These are phyloP conservation scores for Equus quagga DNA, from an alignment of 2,113 vertebrate genomes.

Conservation along the genomic window DNA sequence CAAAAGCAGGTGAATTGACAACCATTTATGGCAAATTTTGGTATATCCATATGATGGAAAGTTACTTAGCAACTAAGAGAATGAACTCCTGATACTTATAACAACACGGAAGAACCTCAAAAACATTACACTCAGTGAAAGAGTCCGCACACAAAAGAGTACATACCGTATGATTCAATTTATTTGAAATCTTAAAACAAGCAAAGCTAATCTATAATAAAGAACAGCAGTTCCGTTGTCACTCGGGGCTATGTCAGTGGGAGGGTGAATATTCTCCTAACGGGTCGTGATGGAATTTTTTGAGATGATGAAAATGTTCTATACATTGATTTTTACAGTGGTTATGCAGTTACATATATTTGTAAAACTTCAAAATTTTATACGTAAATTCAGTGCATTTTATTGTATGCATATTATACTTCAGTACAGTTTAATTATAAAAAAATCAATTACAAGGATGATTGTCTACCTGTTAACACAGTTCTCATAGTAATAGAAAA, in stretches of 20 bases:
- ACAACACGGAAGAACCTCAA: neutral
- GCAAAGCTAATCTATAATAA: neutral
- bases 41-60: too few relatives aligned
- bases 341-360: neutral
- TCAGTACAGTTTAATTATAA: neutral
- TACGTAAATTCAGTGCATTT: neutral
- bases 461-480: neutral
- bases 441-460: neutral
- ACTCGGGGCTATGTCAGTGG: neutral
- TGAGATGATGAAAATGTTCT: neutral
- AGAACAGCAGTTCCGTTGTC: neutral
- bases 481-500: neutral
- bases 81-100: neutral
- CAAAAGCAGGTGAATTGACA: neutral
- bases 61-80: neutral
- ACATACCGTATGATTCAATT: neutral
- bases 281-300: neutral
- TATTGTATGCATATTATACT: neutral
- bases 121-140: neutral
- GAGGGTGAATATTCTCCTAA: neutral
- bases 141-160: neutral
- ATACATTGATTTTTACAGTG: neutral
- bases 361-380: neutral
- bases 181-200: neutral
- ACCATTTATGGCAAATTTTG: neutral